Conservation (phyloP, 2,888 invertebrate genomes). For the Leucoma salicis region DNA sequence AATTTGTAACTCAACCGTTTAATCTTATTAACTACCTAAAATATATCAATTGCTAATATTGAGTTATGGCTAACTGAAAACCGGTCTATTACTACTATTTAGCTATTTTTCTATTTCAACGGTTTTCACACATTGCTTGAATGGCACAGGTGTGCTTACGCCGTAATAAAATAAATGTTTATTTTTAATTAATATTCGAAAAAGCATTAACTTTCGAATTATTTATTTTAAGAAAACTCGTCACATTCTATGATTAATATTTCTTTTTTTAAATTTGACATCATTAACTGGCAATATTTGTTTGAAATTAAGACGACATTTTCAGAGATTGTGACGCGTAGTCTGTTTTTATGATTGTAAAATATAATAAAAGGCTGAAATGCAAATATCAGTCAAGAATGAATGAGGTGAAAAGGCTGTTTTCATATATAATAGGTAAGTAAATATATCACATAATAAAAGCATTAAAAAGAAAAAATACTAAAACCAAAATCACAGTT, state of each 20-base stretch:
- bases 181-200: conserved; percentile 26
- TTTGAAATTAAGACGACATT: conserved; percentile 6
- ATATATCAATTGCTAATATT: conserved; percentile 68
- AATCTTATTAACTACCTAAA: conserved; percentile 72
- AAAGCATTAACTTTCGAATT: conserved; percentile 30
- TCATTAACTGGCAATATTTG: not conserved
- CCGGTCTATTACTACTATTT: conserved; percentile 77
- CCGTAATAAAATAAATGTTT: conserved; percentile 18
- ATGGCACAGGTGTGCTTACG: conserved; percentile 60
- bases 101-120: conserved; percentile 73
- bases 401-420: conserved; percentile 49
- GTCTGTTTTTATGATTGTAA: conserved; percentile 18
- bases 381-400: conserved; percentile 60
- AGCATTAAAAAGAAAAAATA: conserved; percentile 66
- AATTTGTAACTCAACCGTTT: conserved; percentile 59
- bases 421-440: conserved; percentile 53
- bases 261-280: no score
- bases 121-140: conserved; percentile 42
- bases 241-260: conserved; percentile 15
- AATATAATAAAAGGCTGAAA: conserved; percentile 50
- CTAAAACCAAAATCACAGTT: conserved; percentile 81
- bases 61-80: conserved; percentile 78
- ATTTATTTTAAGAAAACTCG: conserved; percentile 16
- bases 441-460: conserved; percentile 74
- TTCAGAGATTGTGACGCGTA: conserved; percentile 25